Base-by-base conservation (phyloP, 2,888 invertebrate species). In the Myopa tessellatipennis region DNA sequence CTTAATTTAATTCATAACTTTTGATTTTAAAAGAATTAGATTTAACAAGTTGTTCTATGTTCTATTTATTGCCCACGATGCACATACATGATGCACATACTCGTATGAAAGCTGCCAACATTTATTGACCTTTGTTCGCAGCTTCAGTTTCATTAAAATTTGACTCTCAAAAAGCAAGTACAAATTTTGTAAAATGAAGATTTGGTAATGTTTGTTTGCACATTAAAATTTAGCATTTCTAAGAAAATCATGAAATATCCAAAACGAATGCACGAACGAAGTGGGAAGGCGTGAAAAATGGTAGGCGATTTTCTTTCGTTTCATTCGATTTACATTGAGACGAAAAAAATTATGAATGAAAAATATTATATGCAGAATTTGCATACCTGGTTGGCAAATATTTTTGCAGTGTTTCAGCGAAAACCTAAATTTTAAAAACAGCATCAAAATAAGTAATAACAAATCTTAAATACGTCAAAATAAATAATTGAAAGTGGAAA, bases 221-320 rank as follows among this genome's bases (percentile, higher is more conserved):
- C 12, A 45, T 69, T 45, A 68, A 68, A 18, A 69, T 18, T 40
- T 38, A 38, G 18, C 50, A 68, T 8, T 16, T 3, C 12, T 67
- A 67, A 45, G 6, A 10, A 40, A 69, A 34, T 40, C 12, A 70
- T 36, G 58, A 55, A 36, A 69, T 26, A 1, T 45, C 10, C 6
- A 38, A 71, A 71, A 36, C 58, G 58, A 60, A 72, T 36, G 40
- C 72, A 72, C 38, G 38, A 60, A 60, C 61, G 60, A 55, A 72
- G 18, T 55, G 34, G 71, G 55, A 58, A 72, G 60, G 72, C 58
- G 72, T 72, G 55, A 69, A 58, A 72, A 71, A 72, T 45, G 55
- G 55, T 52, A 71, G 71, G 34, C 71, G 14, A 26, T 71, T 36
- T 26, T 6, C 52, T 52, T 70, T 14, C 36, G 36, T 70, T 50